phyloP scores from a whole-genome alignment of 2,888 invertebrate genomes.

The Drosophila birchii region DNA sequence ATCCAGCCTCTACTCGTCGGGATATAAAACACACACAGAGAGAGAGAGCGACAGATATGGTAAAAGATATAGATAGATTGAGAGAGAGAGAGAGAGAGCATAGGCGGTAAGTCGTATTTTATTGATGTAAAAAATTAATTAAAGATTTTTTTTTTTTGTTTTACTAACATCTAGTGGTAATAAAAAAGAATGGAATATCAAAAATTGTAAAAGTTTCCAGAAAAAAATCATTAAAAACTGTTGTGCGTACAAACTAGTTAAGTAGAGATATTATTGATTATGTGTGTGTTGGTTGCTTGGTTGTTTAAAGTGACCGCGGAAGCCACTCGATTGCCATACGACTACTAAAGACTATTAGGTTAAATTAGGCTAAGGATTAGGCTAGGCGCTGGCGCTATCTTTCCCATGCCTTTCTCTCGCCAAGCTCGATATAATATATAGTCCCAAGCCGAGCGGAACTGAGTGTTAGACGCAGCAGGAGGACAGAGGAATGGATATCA shows the following conservation, averaged over 20 bases:
- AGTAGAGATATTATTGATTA: conserved; percentile 44
- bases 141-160: conserved; percentile 46
- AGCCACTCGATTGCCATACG: conserved; percentile 69
- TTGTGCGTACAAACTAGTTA: conserved; percentile 49
- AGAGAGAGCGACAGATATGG: conserved; percentile 14
- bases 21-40: conserved; percentile 21
- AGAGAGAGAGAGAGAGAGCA: conserved; percentile 44
- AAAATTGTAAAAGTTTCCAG: conserved; percentile 54
- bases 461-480: conserved; percentile 72
- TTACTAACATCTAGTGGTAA: conserved; percentile 45
- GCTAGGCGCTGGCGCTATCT: conserved; percentile 66
- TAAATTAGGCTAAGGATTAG: conserved; percentile 58
- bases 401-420: conserved; percentile 61
- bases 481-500: background rate
- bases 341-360: conserved; percentile 52
- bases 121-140: conserved; percentile 75
- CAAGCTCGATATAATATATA: conserved; percentile 8
- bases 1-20: conserved; percentile 26
- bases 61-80: conserved; percentile 4
- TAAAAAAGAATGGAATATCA: conserved; percentile 66
- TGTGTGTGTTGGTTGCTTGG: conserved; percentile 19
- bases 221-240: conserved; percentile 55
- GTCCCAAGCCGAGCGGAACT: conserved; percentile 60
- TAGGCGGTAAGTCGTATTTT: conserved; percentile 63
- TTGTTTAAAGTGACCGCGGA: conserved; percentile 63